These are phyloP conservation scores for Biston stratarius DNA, from an alignment of 2,888 invertebrate species.

Conservation along the genomic window DNA sequence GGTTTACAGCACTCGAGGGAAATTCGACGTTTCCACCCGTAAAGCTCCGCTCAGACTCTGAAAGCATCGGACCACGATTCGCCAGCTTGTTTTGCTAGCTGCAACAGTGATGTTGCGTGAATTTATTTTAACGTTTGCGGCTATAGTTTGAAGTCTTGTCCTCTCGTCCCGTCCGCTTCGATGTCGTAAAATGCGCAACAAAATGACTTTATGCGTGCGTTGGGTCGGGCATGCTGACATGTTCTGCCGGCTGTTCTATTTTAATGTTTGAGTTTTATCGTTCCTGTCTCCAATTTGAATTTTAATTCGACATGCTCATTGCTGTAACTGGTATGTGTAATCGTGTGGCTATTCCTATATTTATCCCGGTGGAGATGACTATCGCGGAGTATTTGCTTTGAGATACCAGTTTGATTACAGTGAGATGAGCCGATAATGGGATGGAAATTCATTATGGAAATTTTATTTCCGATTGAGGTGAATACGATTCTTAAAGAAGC, in stretches of 20 bases:
- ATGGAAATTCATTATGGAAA: constrained; percentile 28
- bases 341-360: constrained; percentile 48
- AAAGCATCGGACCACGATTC: constrained; percentile 70
- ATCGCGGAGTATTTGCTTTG: constrained; percentile 53
- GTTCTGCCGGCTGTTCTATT: constrained; percentile 62
- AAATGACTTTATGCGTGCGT: constrained; percentile 65
- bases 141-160: constrained; percentile 43
- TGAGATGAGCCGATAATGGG: constrained; percentile 27
- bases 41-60: constrained; percentile 62
- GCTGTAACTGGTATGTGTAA: constrained; percentile 49
- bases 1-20: constrained; percentile 80
- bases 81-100: constrained; percentile 58
- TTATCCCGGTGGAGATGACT: constrained; percentile 45
- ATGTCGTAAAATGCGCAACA: constrained; percentile 72
- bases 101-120: constrained; percentile 47
- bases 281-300: constrained; percentile 68
- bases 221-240: constrained; percentile 57
- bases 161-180: constrained; percentile 46
- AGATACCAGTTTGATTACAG: constrained; percentile 37
- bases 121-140: constrained; percentile 40
- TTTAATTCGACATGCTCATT: constrained; percentile 70
- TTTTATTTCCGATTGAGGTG: constrained; percentile 8
- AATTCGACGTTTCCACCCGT: constrained; percentile 76
- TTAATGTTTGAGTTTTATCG: constrained; percentile 70
- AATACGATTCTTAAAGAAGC: constrained; percentile 13